Evolutionary conservation across 1,140 invertebrate genomes (phyloP).

Genomic region (Helicorthomorpha holstii): DNA sequence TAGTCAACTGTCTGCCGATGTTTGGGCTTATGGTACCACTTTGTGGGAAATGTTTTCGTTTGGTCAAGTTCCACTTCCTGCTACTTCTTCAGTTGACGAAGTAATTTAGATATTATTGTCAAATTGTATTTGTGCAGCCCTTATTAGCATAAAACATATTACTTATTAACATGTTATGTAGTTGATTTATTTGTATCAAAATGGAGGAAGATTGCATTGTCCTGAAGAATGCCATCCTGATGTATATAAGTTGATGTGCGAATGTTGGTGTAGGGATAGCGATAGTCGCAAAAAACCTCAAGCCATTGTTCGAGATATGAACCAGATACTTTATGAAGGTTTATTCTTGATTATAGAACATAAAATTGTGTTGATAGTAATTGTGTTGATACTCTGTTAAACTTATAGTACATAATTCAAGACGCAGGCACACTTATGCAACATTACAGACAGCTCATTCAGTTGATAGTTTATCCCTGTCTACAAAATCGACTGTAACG

Average conservation of each 20-base stretch:
- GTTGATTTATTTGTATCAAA: conserved; percentile 31
- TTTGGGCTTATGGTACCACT: conserved; percentile 77
- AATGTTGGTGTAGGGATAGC: conserved; percentile 68
- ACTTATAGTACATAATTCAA: conserved; percentile 37
- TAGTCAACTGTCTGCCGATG: conserved; percentile 45
- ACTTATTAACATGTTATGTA: conserved; percentile 1
- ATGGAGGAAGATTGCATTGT: conserved; percentile 50
- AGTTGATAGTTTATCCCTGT: no score
- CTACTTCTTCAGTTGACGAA: no score
- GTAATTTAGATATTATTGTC: no score
- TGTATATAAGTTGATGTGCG: conserved; percentile 64
- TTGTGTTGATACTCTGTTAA: neutral
- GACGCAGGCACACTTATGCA: conserved; percentile 36
- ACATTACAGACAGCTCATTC: conserved; percentile 3
- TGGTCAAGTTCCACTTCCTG: conserved; percentile 28
- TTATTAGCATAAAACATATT: no score
- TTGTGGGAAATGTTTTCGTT: conserved; percentile 77
- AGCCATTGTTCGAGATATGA: conserved; percentile 61
- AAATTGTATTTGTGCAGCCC: no score
- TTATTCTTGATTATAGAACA: no score
- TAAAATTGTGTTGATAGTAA: no score
- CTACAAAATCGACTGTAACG: no score
- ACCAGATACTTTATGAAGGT: conserved; percentile 57
- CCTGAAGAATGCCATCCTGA: conserved; percentile 59
- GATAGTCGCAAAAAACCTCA: conserved; percentile 53